Conservation (phyloP, 2,113 vertebrate species). For the Callithrix jacchus region DNA sequence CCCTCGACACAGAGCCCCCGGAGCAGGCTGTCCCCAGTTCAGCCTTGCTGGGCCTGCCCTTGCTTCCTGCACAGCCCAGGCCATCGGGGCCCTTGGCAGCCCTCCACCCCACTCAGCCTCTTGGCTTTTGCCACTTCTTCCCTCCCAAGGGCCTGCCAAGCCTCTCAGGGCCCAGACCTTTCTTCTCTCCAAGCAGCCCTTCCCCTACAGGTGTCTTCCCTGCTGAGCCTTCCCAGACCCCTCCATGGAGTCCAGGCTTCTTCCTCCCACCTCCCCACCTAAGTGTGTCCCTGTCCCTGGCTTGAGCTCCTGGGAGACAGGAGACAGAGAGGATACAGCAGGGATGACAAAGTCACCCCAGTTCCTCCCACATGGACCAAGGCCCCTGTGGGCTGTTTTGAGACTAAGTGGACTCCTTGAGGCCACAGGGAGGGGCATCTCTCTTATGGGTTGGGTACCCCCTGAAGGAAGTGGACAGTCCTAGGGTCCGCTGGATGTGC, state of each 20-base stretch:
- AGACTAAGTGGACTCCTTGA: not conserved
- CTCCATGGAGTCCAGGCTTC: not conserved
- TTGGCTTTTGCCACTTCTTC: not conserved
- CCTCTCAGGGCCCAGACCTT: not conserved
- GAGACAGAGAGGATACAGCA: not conserved
- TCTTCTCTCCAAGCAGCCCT: not conserved
- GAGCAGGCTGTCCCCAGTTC: not conserved
- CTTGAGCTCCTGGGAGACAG: not conserved
- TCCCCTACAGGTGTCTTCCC: not conserved
- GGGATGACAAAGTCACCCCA: not conserved
- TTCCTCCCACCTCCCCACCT: too few relatives aligned
- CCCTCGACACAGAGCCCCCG: not conserved
- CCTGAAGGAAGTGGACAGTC: not conserved
- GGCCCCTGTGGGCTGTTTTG: not conserved
- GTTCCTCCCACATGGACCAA: not conserved
- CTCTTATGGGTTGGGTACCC: not conserved
- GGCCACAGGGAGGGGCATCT: not conserved
- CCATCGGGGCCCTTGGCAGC: fast-evolving
- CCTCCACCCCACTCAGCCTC: not conserved
- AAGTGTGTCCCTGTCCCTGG: not conserved
- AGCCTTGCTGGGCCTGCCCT: not conserved
- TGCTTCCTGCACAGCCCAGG: not conserved
- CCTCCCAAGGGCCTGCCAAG: not conserved
- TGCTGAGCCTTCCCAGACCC: not conserved
- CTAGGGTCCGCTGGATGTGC: not conserved